Evolutionary conservation across 2,797 vertebrate genomes (phyloP).

Genomic region (Jordanella pulchra): DNA sequence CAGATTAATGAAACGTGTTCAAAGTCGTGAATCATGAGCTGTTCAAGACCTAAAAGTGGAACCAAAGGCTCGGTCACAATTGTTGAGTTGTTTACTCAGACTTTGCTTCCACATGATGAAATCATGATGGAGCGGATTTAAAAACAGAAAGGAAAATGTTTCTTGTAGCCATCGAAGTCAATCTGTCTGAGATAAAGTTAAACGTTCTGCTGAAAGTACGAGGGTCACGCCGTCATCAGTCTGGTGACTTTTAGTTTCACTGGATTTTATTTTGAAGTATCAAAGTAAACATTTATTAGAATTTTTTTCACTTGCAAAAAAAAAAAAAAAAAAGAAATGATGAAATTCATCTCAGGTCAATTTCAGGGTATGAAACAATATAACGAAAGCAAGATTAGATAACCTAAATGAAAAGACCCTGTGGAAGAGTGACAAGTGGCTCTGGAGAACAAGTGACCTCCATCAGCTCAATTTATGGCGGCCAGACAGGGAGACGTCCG

Average conservation of each 20-base stretch:
- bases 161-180: constrained; percentile 8
- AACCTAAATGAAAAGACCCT: constrained; percentile 21
- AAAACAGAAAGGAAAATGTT: constrained; percentile 12
- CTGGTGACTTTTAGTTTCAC: too few relatives aligned
- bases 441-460: constrained; percentile 59
- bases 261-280: too few relatives aligned
- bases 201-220: too few relatives aligned
- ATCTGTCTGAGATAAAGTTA: background rate
- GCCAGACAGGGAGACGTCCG: constrained; percentile 63
- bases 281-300: too few relatives aligned
- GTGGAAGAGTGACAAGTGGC: constrained; percentile 46
- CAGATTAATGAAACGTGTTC: constrained; percentile 50
- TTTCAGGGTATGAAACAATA: background rate
- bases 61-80: constrained; percentile 55
- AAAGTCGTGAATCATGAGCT: constrained; percentile 31
- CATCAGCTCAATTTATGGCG: constrained; percentile 53
- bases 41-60: constrained; percentile 38
- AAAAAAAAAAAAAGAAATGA: too few relatives aligned
- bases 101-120: constrained; percentile 13
- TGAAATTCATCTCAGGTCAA: too few relatives aligned
- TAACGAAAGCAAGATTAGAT: background rate
- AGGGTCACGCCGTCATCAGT: too few relatives aligned
- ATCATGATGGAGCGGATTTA: constrained; percentile 22
- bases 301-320: too few relatives aligned
- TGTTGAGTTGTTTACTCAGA: constrained; percentile 29